Conservation (phyloP, 2,113 vertebrate genomes). For the Rhineura floridana region DNA sequence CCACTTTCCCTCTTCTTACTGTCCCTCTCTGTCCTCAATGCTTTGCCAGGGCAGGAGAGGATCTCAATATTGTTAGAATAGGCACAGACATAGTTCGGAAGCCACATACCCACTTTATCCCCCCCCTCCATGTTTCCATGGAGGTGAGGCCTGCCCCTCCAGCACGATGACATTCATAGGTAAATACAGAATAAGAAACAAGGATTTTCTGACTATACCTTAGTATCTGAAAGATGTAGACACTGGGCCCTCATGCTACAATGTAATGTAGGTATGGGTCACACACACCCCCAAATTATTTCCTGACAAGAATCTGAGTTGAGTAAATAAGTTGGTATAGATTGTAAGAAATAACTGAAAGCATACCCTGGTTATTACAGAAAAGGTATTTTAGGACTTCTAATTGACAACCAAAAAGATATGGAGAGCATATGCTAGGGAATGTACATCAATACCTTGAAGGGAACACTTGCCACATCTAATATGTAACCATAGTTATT, state of each 20-base stretch:
- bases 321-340: neutral
- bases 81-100: too few relatives aligned
- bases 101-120: too few relatives aligned
- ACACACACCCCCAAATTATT: neutral
- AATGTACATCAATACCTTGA: neutral
- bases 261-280: neutral
- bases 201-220: too few relatives aligned
- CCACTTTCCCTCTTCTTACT: too few relatives aligned
- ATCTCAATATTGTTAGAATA: too few relatives aligned
- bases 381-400: neutral
- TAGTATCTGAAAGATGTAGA: neutral
- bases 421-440: neutral
- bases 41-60: too few relatives aligned
- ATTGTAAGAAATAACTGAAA: neutral
- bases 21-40: too few relatives aligned
- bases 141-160: too few relatives aligned
- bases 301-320: neutral
- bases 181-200: too few relatives aligned
- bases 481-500: neutral
- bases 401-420: neutral
- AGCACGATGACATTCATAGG: too few relatives aligned
- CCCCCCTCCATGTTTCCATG: too few relatives aligned
- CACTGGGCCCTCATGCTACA: neutral
- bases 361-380: neutral
- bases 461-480: neutral